A percentile compares a stretch with the other conserved stretches of the same genome.
These are phyloP conservation scores for Patella vulgata DNA, from an alignment of 1,140 invertebrate genomes.

Conservation along the genomic window DNA sequence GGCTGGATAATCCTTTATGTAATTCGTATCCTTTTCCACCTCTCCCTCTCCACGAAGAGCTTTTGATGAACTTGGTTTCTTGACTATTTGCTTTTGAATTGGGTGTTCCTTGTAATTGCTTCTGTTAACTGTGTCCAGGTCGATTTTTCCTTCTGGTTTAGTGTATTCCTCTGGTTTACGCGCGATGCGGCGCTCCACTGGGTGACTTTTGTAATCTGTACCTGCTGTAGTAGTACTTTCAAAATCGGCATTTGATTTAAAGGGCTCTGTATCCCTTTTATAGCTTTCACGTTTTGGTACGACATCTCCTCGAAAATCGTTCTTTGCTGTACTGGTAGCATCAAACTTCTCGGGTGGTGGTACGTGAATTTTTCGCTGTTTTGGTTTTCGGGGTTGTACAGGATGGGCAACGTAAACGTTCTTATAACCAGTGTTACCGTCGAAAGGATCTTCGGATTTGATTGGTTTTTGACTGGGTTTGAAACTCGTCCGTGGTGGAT, in stretches of 20 bases:
- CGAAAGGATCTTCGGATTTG: constrained; percentile 10
- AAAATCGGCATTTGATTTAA: constrained; percentile 17
- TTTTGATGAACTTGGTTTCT: too few species aligned
- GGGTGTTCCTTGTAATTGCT: too few species aligned
- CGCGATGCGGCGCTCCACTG: too few species aligned
- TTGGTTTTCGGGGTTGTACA: constrained; percentile 15
- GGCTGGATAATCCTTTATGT: too few species aligned
- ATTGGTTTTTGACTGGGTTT: constrained; percentile 18
- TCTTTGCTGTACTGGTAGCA: not conserved
- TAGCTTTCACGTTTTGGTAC: not conserved
- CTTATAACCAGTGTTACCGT: constrained; percentile 15
- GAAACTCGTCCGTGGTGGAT: not conserved
- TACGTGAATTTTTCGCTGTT: constrained; percentile 9
- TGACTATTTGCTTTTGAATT: too few species aligned
- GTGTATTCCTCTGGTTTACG: too few species aligned
- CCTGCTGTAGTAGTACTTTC: not conserved
- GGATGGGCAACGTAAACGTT: constrained; percentile 17
- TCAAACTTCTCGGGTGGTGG: not conserved
- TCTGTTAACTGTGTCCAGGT: too few species aligned
- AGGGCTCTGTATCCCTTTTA: not conserved
- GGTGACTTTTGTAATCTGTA: too few species aligned
- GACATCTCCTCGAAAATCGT: not conserved
- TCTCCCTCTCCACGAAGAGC: too few species aligned
- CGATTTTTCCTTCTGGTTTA: too few species aligned
- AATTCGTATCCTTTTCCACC: too few species aligned